A percentile compares a stretch with the other conserved stretches of the same genome.
Evolutionary conservation across 2,797 vertebrate species (phyloP).

Genomic region (Vespertilio murinus): DNA sequence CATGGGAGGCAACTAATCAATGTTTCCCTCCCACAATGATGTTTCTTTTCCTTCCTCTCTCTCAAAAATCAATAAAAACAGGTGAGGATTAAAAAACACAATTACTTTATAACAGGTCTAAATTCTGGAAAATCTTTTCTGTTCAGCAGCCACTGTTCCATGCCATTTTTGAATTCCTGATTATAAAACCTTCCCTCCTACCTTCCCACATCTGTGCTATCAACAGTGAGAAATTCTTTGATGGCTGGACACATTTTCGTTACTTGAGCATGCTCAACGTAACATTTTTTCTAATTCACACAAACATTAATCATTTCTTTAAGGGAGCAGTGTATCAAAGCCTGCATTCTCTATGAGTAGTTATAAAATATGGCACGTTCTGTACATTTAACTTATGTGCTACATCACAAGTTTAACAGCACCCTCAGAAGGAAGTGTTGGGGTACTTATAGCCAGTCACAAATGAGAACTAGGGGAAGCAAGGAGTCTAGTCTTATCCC

Average conservation of each 20-base stretch:
- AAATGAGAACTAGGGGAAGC: neutral
- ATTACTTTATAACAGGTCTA: neutral
- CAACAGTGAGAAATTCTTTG: neutral
- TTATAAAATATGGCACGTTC: neutral
- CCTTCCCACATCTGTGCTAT: neutral
- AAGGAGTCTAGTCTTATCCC: neutral
- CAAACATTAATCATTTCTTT: neutral
- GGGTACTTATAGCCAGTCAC: neutral
- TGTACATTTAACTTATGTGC: neutral
- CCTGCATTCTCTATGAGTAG: neutral
- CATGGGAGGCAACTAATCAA: too few relatives aligned
- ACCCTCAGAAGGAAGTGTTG: neutral
- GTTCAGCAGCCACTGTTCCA: neutral
- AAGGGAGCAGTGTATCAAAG: neutral
- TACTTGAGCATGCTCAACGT: neutral
- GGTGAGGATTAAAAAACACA: too few relatives aligned
- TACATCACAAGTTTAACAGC: neutral
- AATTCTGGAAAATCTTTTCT: neutral
- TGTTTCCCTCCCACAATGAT: too few relatives aligned
- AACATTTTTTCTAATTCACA: neutral
- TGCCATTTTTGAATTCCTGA: neutral
- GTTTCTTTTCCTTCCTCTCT: too few relatives aligned
- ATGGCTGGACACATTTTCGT: neutral
- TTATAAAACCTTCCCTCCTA: neutral
- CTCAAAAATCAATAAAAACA: too few relatives aligned